Conservation (phyloP, 2,888 invertebrate genomes). For the Aproaerema taeniolella region DNA sequence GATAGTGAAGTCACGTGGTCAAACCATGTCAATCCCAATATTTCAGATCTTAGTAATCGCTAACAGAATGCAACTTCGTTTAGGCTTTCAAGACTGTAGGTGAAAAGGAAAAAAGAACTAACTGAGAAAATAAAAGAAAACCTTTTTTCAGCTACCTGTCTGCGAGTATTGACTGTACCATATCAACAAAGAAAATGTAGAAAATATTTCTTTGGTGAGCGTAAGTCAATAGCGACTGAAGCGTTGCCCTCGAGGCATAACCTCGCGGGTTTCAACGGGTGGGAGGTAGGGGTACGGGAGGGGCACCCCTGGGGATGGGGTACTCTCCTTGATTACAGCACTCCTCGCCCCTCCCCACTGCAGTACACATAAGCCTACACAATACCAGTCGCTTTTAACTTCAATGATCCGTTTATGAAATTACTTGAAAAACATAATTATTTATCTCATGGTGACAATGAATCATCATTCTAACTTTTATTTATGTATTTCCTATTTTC, state of each 20-base stretch:
- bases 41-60: too few species aligned
- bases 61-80: too few species aligned
- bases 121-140: too few species aligned
- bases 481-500: too few species aligned
- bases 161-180: slow-evolving; percentile 41
- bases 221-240: slow-evolving; percentile 74
- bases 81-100: too few species aligned
- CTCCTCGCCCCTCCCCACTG: slow-evolving; percentile 51
- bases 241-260: slow-evolving; percentile 67
- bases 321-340: slow-evolving; percentile 78
- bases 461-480: too few species aligned
- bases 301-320: slow-evolving; percentile 64
- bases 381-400: slow-evolving; percentile 33
- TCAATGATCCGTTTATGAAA: slow-evolving; percentile 4
- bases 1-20: too few species aligned
- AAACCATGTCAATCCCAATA: too few species aligned
- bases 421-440: slow-evolving; percentile 1
- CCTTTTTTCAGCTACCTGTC: too few species aligned
- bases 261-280: slow-evolving; percentile 36
- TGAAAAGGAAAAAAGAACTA: too few species aligned
- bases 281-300: slow-evolving; percentile 30
- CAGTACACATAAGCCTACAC: slow-evolving; percentile 57
- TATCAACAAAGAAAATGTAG: slow-evolving; percentile 60
- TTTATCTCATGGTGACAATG: too few species aligned
- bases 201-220: slow-evolving; percentile 58